Conservation (phyloP, 1,140 invertebrate genomes). For the Reticulitermes speratus region DNA sequence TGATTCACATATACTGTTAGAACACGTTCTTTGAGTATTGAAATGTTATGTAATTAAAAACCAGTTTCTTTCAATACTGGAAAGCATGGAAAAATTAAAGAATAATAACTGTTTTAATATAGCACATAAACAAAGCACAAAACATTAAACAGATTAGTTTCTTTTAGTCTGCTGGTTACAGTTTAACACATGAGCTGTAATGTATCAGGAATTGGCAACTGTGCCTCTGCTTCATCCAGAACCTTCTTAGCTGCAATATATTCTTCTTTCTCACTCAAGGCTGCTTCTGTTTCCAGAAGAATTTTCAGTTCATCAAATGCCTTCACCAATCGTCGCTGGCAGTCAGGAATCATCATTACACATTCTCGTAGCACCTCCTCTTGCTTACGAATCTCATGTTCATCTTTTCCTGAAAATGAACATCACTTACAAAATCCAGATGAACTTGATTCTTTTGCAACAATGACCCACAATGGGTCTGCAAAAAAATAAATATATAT, state of each 20-base stretch:
- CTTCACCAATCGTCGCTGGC: slow-evolving; percentile 72
- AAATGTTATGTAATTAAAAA: not conserved
- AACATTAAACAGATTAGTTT: too few relatives aligned
- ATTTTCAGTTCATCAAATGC: slow-evolving; percentile 75
- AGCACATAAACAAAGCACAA: not conserved
- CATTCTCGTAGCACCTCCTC: slow-evolving; percentile 84
- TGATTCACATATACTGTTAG: not conserved
- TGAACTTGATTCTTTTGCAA: too few relatives aligned
- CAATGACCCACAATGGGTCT: too few relatives aligned
- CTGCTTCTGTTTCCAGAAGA: slow-evolving; percentile 69
- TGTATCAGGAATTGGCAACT: slow-evolving; percentile 52
- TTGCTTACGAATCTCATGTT: slow-evolving; percentile 82
- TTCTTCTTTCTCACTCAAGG: slow-evolving; percentile 72
- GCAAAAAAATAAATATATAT: too few relatives aligned
- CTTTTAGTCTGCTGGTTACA: too few relatives aligned
- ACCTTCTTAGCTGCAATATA: slow-evolving; percentile 67
- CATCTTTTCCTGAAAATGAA: slow-evolving; percentile 65
- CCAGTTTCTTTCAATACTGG: not conserved
- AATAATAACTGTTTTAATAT: not conserved
- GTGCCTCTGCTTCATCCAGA: slow-evolving; percentile 67
- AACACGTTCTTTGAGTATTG: not conserved
- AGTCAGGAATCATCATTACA: slow-evolving; percentile 87
- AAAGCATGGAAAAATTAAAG: not conserved
- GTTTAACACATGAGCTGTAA: slow-evolving; percentile 9
- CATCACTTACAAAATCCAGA: not conserved